Evolutionary conservation across 2,113 vertebrate species (phyloP).

Genomic region (Grallaria varia): DNA sequence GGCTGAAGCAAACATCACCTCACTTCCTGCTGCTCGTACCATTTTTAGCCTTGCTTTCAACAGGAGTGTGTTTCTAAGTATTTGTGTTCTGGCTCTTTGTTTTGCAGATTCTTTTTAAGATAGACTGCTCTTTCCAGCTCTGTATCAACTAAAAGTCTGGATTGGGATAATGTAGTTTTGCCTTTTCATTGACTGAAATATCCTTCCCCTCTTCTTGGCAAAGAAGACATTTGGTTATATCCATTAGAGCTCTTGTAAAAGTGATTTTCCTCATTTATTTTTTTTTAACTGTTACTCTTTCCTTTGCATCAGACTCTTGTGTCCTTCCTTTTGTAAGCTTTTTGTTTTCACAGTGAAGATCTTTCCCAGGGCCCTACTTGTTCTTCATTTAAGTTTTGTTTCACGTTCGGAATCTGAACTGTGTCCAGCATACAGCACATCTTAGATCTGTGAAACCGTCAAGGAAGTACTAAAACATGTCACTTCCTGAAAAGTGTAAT

Average conservation of each 20-base stretch:
- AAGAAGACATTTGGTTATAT: not conserved
- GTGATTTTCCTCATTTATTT: not conserved
- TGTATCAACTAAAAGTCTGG: not conserved
- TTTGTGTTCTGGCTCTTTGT: not conserved
- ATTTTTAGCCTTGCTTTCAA: constrained; percentile 1
- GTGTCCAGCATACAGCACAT: not conserved
- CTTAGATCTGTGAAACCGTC: not conserved
- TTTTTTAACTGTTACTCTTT: not conserved
- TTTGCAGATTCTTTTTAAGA: not conserved
- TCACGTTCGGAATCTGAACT: not conserved
- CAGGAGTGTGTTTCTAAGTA: not conserved
- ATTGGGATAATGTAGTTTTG: not conserved
- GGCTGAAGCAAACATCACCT: not conserved
- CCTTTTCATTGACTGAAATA: not conserved
- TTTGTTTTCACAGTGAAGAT: not conserved
- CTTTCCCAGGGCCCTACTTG: not conserved
- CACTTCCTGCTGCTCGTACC: not conserved
- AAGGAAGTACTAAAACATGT: not conserved
- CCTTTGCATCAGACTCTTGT: fast-evolving
- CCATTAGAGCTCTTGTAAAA: not conserved
- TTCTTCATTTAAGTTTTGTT: not conserved
- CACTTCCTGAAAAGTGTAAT: not conserved
- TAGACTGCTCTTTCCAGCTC: not conserved
- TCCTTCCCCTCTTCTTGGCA: not conserved
- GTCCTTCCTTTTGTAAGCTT: not conserved